Conservation (phyloP, 1,140 invertebrate genomes). For the Daktulosphaira vitifoliae region DNA sequence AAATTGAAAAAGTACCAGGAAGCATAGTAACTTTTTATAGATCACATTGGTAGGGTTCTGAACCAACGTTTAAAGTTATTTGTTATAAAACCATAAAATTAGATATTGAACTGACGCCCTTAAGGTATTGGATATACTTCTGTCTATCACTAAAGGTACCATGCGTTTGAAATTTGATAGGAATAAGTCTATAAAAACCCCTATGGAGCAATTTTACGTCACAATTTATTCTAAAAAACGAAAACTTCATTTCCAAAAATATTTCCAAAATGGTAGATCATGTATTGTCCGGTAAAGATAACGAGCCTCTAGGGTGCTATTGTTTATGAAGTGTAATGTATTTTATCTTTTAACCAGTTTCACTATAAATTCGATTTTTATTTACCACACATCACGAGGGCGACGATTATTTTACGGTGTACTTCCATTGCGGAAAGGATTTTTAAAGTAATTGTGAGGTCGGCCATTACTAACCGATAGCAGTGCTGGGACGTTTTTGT, state of each 20-base stretch:
- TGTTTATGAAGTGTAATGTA: conserved; percentile 20
- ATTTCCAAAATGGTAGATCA: conserved; percentile 13
- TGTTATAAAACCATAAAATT: conserved; percentile 7
- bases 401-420: too few relatives aligned
- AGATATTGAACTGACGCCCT: conserved; percentile 2
- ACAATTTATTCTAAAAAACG: conserved; percentile 3
- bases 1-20: too few relatives aligned
- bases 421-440: too few relatives aligned
- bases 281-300: conserved; percentile 2
- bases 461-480: too few relatives aligned
- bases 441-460: too few relatives aligned
- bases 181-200: conserved; percentile 17
- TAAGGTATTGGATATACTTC: background rate
- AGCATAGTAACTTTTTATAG: too few relatives aligned
- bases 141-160: background rate
- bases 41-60: too few relatives aligned
- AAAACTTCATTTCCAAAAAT: conserved; percentile 8
- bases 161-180: background rate
- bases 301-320: conserved; percentile 19
- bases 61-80: background rate
- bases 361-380: too few relatives aligned
- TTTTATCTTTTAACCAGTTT: background rate
- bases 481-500: too few relatives aligned
- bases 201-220: conserved; percentile 3
- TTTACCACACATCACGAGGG: too few relatives aligned